phyloP scores from a whole-genome alignment of 2,113 vertebrate genomes.

The Nycticryphes semicollaris region DNA sequence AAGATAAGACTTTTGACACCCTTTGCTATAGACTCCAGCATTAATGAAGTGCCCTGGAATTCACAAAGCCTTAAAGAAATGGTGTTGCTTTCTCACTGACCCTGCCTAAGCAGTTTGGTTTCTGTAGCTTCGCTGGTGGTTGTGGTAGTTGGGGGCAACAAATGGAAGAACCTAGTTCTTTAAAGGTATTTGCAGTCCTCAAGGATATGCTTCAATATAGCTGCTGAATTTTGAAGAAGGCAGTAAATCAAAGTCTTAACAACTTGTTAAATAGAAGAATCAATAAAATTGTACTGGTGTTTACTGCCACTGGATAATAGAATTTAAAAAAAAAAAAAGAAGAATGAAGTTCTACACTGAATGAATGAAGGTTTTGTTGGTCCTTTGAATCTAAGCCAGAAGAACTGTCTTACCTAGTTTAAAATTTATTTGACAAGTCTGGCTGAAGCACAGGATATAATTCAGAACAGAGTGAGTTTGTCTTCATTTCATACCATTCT shows the following conservation, averaged over 20 bases:
- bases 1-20: neutral
- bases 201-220: neutral
- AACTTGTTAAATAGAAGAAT: neutral
- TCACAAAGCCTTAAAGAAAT: neutral
- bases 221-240: neutral
- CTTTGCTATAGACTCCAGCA: neutral
- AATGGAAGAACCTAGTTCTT: neutral
- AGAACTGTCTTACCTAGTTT: conserved; percentile 51
- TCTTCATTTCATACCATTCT: conserved; percentile 16
- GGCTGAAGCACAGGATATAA: conserved; percentile 13
- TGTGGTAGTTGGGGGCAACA: neutral
- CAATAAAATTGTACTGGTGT: neutral
- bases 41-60: neutral
- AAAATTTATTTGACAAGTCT: conserved; percentile 38
- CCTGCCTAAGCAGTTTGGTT: neutral
- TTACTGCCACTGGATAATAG: neutral
- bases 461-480: conserved; percentile 9
- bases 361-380: conserved; percentile 10
- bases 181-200: neutral
- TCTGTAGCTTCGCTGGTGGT: neutral
- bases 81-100: neutral
- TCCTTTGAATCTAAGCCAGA: conserved; percentile 56
- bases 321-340: neutral
- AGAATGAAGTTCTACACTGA: neutral
- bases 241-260: neutral